Conservation (phyloP, 2,888 invertebrate genomes). For the Cantharis rufa region DNA sequence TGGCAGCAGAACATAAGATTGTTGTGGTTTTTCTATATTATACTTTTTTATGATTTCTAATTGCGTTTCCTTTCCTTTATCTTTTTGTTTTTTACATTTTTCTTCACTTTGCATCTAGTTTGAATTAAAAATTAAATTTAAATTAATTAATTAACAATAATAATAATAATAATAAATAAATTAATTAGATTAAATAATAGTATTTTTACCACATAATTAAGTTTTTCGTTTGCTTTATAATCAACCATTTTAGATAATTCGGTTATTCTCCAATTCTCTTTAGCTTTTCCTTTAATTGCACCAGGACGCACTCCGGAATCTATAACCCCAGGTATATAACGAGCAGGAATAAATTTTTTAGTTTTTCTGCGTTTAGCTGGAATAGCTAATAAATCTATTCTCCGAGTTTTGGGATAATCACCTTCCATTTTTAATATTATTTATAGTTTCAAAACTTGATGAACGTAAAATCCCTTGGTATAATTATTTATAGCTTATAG, state of each 20-base stretch:
- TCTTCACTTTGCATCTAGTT: not conserved
- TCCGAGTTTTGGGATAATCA: not conserved
- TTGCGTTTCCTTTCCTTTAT: not conserved
- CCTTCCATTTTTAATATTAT: not conserved
- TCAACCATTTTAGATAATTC: slow-evolving; percentile 24
- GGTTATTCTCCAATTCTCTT: slow-evolving; percentile 37
- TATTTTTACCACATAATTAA: not conserved
- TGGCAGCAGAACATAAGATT: not conserved
- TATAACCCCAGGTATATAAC: not conserved
- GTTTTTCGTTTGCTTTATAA: not conserved
- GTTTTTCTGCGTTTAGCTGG: not conserved
- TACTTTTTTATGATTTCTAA: not conserved
- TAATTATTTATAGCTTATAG: not conserved
- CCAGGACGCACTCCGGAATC: slow-evolving; percentile 3
- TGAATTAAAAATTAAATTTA: no score
- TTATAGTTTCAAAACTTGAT: not conserved
- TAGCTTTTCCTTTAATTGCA: not conserved
- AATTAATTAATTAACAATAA: not conserved
- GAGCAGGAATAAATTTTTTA: slow-evolving; percentile 6
- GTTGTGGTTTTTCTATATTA: not conserved
- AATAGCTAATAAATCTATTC: slow-evolving; percentile 12
- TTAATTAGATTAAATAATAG: not conserved
- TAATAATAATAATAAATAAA: no score
- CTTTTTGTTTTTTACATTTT: not conserved
- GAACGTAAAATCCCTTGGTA: not conserved